Evolutionary conservation across 35 echinoderm and acorn worm genomes (phyloP).

Genomic region (Nesometra sesokonis): DNA sequence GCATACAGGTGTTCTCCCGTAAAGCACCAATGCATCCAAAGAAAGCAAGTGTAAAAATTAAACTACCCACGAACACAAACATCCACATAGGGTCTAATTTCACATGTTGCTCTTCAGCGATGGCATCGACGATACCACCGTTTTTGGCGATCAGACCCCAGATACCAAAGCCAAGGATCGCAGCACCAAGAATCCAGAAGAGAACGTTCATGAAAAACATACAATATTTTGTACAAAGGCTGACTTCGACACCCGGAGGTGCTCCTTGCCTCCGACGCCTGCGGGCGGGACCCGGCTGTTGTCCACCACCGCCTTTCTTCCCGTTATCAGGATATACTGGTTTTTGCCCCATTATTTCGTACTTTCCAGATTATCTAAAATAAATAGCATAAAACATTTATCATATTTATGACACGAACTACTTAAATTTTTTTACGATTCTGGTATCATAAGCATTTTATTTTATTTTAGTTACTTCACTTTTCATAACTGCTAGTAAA

Average conservation of each 20-base stretch:
- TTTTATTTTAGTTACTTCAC: no score
- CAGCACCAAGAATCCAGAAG: slow-evolving; percentile 80
- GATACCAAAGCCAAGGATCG: slow-evolving; percentile 69
- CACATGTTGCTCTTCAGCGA: slow-evolving; percentile 58
- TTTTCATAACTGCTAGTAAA: no score
- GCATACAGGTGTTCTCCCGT: slow-evolving; percentile 66
- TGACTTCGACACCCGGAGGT: slow-evolving; percentile 68
- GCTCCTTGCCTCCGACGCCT: slow-evolving; percentile 9
- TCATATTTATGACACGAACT: no score
- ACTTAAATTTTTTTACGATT: no score
- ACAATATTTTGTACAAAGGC: slow-evolving; percentile 66
- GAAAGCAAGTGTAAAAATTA: slow-evolving; percentile 58
- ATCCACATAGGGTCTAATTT: slow-evolving; percentile 81
- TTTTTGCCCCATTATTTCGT: not conserved
- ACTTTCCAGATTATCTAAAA: no score
- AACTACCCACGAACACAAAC: slow-evolving; percentile 64
- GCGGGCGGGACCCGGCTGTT: not conserved
- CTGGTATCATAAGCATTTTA: no score
- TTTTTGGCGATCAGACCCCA: slow-evolving; percentile 81
- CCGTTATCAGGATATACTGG: not conserved
- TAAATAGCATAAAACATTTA: no score
- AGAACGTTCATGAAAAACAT: slow-evolving; percentile 81
- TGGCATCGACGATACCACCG: slow-evolving; percentile 36
- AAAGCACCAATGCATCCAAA: slow-evolving; percentile 61
- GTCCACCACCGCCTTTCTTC: not conserved